A percentile compares a stretch with the other conserved stretches of the same genome.
Evolutionary conservation across 2,888 invertebrate genomes (phyloP).

Genomic region (Pristionchus exspectatus): DNA sequence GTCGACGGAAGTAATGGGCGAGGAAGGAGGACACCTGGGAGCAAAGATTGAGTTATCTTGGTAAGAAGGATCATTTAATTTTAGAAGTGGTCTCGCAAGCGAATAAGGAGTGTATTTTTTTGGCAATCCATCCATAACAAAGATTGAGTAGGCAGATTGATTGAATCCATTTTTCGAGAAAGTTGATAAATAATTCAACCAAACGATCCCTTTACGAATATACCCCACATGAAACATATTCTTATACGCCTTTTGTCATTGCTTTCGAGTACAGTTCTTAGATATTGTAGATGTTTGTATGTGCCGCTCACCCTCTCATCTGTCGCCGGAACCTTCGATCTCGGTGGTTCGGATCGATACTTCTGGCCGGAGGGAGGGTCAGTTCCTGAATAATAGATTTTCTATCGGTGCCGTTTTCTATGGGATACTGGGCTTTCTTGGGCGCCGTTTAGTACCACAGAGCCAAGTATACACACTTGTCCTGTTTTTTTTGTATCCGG

Average conservation of each 20-base stretch:
- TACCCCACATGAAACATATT: background rate
- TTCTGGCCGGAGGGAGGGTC: background rate
- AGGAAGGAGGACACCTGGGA: slow-evolving; percentile 31
- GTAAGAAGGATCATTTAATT: no score
- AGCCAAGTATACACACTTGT: no score
- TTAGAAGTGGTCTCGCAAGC: no score
- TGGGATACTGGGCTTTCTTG: no score
- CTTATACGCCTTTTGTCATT: no score
- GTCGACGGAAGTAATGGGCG: slow-evolving; percentile 9
- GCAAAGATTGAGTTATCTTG: no score
- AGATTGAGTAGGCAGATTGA: background rate
- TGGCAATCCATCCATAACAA: background rate
- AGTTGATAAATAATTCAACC: background rate
- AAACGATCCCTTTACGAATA: background rate
- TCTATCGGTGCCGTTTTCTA: no score
- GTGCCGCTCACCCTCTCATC: slow-evolving; percentile 10
- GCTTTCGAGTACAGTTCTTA: no score
- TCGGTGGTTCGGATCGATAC: background rate
- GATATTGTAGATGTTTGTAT: no score
- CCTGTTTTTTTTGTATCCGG: no score
- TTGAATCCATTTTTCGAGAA: background rate
- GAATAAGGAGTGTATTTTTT: no score
- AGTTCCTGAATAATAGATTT: background rate
- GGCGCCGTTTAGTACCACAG: no score
- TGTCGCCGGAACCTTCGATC: background rate